Evolutionary conservation across 2,888 invertebrate genomes (phyloP).

Genomic region (Ophion ellenae): DNA sequence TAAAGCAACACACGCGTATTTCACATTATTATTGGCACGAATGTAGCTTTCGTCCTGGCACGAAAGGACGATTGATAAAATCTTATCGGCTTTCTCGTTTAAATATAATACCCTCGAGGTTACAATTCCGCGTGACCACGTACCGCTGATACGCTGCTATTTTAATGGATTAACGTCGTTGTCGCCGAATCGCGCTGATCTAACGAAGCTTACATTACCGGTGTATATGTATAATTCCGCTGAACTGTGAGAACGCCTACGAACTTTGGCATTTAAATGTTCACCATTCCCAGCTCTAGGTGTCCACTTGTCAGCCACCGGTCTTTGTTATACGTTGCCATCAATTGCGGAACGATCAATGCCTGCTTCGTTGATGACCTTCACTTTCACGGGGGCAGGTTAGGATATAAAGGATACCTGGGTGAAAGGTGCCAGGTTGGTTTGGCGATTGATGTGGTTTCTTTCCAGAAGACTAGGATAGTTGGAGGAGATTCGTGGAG

Average conservation of each 20-base stretch:
- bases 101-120: constrained; percentile 68
- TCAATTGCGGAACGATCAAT: background rate
- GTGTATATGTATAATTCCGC: background rate
- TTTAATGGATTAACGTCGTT: constrained; percentile 21
- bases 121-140: constrained; percentile 27
- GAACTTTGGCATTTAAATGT: background rate
- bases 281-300: background rate
- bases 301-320: background rate
- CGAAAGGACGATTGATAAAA: constrained; percentile 66
- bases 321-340: too few species aligned
- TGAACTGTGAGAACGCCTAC: background rate
- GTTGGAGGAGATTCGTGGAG: background rate
- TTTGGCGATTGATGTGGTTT: background rate
- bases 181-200: constrained; percentile 16
- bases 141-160: constrained; percentile 3
- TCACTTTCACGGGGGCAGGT: background rate
- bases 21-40: constrained; percentile 64
- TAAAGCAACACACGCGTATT: constrained; percentile 54
- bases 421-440: background rate
- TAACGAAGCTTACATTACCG: constrained; percentile 8
- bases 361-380: background rate
- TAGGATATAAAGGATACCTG: background rate
- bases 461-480: background rate
- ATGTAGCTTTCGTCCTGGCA: constrained; percentile 63
- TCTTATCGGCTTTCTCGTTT: constrained; percentile 65